A percentile compares a stretch with the other conserved stretches of the same genome.
Conservation (phyloP, 2,888 invertebrate genomes). For the Synanthedon formicaeformis region DNA sequence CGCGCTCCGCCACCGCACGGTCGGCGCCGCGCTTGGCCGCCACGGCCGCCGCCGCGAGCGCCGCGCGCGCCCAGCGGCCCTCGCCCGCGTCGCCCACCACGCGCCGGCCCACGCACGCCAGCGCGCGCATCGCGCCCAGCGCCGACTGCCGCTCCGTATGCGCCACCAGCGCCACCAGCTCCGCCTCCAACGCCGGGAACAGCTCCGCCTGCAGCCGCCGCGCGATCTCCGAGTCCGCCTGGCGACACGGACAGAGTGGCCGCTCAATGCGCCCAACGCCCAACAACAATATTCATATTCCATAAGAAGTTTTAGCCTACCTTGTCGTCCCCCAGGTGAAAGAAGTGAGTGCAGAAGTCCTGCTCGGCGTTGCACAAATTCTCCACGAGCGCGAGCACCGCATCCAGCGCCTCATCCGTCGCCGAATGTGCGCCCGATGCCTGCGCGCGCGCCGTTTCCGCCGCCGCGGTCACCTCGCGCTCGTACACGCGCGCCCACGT, state of each 20-base stretch:
- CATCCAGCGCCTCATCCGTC: conserved; percentile 21
- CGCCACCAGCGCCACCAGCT: conserved; percentile 86
- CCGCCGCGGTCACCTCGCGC: conserved; percentile 82
- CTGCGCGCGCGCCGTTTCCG: conserved; percentile 77
- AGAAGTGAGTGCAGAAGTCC: conserved; percentile 93
- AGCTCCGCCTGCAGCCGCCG: conserved; percentile 89
- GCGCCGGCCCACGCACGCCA: conserved; percentile 94
- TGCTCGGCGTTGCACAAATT: conserved; percentile 94
- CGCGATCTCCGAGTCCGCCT: conserved; percentile 67
- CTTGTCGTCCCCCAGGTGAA: conserved; percentile 79
- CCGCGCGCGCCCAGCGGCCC: conserved; percentile 71
- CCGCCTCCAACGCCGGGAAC: conserved; percentile 88
- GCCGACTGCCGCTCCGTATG: conserved; percentile 90
- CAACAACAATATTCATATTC: too few species aligned
- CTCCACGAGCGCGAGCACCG: conserved; percentile 87
- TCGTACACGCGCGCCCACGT: conserved; percentile 91
- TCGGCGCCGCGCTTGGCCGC: conserved; percentile 78
- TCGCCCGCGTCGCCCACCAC: conserved; percentile 76
- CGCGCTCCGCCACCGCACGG: conserved; percentile 86
- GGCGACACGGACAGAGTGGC: conserved; percentile 2
- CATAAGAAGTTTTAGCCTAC: conserved; percentile 13
- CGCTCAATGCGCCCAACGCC: too few species aligned
- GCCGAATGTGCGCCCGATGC: conserved; percentile 27
- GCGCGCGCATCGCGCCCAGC: conserved; percentile 94
- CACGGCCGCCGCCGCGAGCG: conserved; percentile 42